Evolutionary conservation across 2,888 invertebrate species (phyloP).

Genomic region (Ennomos fuscantarius): DNA sequence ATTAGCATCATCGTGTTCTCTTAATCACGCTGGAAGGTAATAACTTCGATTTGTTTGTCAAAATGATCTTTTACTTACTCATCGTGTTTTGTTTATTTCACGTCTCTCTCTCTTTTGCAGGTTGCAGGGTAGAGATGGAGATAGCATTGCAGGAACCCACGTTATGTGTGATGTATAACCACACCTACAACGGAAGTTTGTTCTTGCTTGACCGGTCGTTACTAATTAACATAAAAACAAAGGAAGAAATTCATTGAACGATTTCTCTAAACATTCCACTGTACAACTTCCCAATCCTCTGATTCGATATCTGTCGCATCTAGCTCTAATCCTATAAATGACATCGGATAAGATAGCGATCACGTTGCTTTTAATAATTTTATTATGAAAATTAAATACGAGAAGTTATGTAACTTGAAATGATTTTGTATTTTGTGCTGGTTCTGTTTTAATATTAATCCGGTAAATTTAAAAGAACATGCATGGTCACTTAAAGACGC

Average conservation of each 20-base stretch:
- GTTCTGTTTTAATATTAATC: constrained; percentile 47
- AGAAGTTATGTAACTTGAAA: constrained; percentile 51
- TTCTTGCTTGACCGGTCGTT: constrained; percentile 64
- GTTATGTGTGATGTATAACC: constrained; percentile 53
- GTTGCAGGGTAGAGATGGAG: constrained; percentile 37
- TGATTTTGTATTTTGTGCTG: constrained; percentile 51
- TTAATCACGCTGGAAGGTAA: constrained; percentile 51
- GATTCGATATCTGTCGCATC: constrained; percentile 78
- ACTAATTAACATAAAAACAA: constrained; percentile 82
- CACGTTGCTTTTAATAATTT: constrained; percentile 55
- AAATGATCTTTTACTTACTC: constrained; percentile 57
- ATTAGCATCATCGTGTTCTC: constrained; percentile 50
- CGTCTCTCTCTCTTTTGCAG: constrained; percentile 44
- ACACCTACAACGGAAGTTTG: constrained; percentile 76
- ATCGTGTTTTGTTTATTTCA: constrained; percentile 32
- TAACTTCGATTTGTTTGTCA: constrained; percentile 56
- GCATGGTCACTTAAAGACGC: constrained; percentile 26
- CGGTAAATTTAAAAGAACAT: constrained; percentile 45
- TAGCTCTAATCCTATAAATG: constrained; percentile 81
- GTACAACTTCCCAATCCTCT: constrained; percentile 73
- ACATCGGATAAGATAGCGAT: constrained; percentile 77
- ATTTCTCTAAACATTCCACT: constrained; percentile 70
- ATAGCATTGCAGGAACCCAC: constrained; percentile 52
- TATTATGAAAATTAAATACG: constrained; percentile 54
- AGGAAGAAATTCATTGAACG: constrained; percentile 77